Evolutionary conservation across 1,140 invertebrate genomes (phyloP).

Genomic region (Alviniconcha marisindica): DNA sequence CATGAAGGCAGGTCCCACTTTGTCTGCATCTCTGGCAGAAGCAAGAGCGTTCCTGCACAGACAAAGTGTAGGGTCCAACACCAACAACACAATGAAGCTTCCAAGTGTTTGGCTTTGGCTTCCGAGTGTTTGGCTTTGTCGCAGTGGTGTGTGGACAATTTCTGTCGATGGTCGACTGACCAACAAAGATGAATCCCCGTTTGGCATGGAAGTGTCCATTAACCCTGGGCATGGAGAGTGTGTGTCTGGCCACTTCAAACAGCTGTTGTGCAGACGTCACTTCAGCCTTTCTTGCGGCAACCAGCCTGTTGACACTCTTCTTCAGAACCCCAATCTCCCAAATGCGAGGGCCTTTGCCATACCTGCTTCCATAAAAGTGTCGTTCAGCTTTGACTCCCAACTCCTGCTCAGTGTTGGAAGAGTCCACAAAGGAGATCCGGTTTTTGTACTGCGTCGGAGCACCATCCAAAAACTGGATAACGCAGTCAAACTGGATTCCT

Average conservation of each 20-base stretch:
- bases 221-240: too few species aligned
- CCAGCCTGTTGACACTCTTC: slow-evolving; percentile 19
- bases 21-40: too few species aligned
- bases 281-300: slow-evolving; percentile 25
- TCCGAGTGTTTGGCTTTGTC: too few species aligned
- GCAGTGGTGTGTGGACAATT: too few species aligned
- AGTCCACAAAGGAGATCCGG: slow-evolving; percentile 44
- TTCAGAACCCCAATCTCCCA: slow-evolving; percentile 49
- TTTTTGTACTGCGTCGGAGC: slow-evolving; percentile 49
- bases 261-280: slow-evolving; percentile 43
- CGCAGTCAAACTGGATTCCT: slow-evolving; percentile 27
- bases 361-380: slow-evolving; percentile 52
- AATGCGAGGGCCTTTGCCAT: slow-evolving; percentile 56
- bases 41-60: too few species aligned
- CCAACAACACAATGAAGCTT: too few species aligned
- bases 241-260: slow-evolving; percentile 30
- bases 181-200: too few species aligned
- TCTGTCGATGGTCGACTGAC: too few species aligned
- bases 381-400: slow-evolving; percentile 43
- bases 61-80: too few species aligned
- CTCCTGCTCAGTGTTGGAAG: slow-evolving; percentile 19
- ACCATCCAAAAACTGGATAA: slow-evolving; percentile 52
- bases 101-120: too few species aligned
- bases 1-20: too few species aligned
- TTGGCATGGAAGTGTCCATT: too few species aligned